Base-by-base conservation (phyloP, 2,888 invertebrate genomes). In the Didymodactylos carnosus region DNA sequence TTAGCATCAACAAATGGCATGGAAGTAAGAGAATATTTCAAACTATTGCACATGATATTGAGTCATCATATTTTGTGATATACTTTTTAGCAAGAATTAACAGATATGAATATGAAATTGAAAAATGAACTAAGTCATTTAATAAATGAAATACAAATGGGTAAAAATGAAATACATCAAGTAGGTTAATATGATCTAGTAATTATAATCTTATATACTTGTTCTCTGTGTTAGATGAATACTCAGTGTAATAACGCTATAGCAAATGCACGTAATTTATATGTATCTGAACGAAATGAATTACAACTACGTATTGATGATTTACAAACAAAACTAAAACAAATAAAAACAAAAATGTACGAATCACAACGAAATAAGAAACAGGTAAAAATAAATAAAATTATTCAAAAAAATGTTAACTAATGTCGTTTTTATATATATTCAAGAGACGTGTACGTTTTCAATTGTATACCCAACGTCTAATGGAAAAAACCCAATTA, bases 101-200 rank as follows among this genome's bases (percentile, higher is more conserved):
- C 74, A 0, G 74, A 74, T 46, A 71, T 74, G 1, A 74, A 74
- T 29, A 39, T 74, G 19, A 74, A 72, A 62, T 49, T 71, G 8
- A 74, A 74, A 69, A 74, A 74, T 41, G 74, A 74, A 46, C 16
- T 74, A 10, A 62, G 35, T 35, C 62, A 62, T n/a, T 35, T 62
- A n/a, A 62, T 62, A 35, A 62, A 62, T n/a, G 62, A 62, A 35
- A 35, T 19, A 35, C 62, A 62, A 35, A 19, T 35, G 11, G 35
- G 35, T 62, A 62, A 62, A 62, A 29, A 62, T 35, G 62, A 62
- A 35, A 10, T 35, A 35, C 62, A 62, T 19, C 62, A 62, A 2
- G 62, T 62, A 35, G n/a, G 14, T 62, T 7, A n/a, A n/a, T n/a
- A n/a, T n/a, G n/a, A n/a, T n/a, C n/a, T n/a, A n/a, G n/a, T n/a